Evolutionary conservation across 2,797 vertebrate species (phyloP), one percentile per base, ranked within the genome.

Genomic region (Tiaroga cobitis): DNA sequence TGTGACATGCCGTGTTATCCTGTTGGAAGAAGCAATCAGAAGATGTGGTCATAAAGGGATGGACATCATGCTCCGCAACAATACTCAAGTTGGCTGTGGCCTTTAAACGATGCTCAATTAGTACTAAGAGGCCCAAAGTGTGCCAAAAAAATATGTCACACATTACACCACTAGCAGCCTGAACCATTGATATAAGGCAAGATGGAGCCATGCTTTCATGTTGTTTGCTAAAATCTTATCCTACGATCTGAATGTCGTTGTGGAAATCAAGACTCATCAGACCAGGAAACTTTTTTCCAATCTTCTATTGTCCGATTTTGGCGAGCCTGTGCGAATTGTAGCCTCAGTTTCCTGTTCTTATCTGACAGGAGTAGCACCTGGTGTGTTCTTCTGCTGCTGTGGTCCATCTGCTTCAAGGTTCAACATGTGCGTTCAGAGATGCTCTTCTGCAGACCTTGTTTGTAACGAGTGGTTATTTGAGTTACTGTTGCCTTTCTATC

Each of bases 21-120:
- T 85, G 81, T 91, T 90, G 87, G 87, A 90, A 90, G 86, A 86
- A 92, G 87, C 89, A 88, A 90, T 91, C 83, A 87, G 88, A 88
- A 91, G 85, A 85, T 87, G 68, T 43, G 65, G 43, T 46, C 43
- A 49, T 16, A 49, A 49, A 49, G 46, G 15, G 4, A 54, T 21
- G 51, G 3, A 54, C 51, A 16, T 16, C 21, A 26, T 26, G 56
- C 24, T 61, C 56, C 5, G n/a, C 4, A 26, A 63, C 11, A 29
- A 15, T 63, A 56, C 54, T 56, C 6, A 1, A 1, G 24, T 26
- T 0, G 59, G 0, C 5, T 63, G 59, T 63, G n/a, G 11, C 11
- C 2, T 26, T 63, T 15, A 26, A 26, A 63, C n/a, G 2, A 15
- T 63, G n/a, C 59, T 63, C 59, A 29, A 1, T 63, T 5, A 26